Evolutionary conservation across 2,888 invertebrate species (phyloP).

Genomic region (Drosophila acutilabella): DNA sequence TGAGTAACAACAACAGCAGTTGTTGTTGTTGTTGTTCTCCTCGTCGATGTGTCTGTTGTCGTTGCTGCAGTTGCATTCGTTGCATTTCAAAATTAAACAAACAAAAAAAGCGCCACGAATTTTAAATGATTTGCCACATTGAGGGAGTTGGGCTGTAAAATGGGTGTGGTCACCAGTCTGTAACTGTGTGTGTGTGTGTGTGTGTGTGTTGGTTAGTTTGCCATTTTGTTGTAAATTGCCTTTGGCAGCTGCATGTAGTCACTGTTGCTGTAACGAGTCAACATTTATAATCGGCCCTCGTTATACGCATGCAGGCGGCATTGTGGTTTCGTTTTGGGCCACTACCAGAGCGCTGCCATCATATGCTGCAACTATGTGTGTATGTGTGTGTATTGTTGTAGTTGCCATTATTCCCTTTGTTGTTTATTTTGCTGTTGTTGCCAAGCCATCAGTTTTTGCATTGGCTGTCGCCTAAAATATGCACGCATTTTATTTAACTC

Average conservation of each 20-base stretch:
- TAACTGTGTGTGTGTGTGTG: constrained; percentile 16
- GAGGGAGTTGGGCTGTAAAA: constrained; percentile 12
- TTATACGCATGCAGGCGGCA: constrained; percentile 51
- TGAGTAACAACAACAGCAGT: constrained; percentile 19
- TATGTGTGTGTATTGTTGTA: constrained; percentile 13
- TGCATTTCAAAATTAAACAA: constrained; percentile 65
- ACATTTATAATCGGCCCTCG: constrained; percentile 60
- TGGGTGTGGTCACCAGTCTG: background rate
- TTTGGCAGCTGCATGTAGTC: constrained; percentile 37
- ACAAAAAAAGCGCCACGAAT: constrained; percentile 71
- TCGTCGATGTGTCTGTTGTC: constrained; percentile 7
- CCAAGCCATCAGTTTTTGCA: constrained; percentile 54
- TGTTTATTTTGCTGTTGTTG: constrained; percentile 37
- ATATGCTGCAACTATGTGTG: constrained; percentile 21
- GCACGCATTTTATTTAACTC: constrained; percentile 71
- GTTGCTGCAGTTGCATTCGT: constrained; percentile 31
- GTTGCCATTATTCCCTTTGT: constrained; percentile 17
- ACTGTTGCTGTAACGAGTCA: constrained; percentile 31
- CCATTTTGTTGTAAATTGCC: constrained; percentile 66
- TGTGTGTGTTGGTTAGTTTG: constrained; percentile 52
- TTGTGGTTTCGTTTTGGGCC: constrained; percentile 40
- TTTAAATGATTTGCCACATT: constrained; percentile 72
- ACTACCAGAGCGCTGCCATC: constrained; percentile 33
- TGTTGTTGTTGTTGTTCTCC: constrained; percentile 18
- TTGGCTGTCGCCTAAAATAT: constrained; percentile 69